Percentiles rank a stretch among this genome's conserved stretches.
phyloP scores from a whole-genome alignment of 2,888 invertebrate genomes.

The Watsonalla binaria region DNA sequence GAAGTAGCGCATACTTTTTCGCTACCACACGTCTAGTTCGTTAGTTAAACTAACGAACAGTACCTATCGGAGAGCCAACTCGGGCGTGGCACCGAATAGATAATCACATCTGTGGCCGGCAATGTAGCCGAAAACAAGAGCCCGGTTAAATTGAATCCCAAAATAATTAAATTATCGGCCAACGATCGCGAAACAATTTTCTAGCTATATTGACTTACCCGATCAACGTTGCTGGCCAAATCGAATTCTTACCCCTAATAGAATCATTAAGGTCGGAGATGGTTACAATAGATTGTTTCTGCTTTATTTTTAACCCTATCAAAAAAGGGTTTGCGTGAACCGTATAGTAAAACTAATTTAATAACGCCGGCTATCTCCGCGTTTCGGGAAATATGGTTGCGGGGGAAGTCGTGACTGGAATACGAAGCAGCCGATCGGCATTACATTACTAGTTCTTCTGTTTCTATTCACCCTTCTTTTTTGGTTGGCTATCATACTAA shows the following conservation, averaged over 20 bases:
- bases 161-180: conserved; percentile 59
- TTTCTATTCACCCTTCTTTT: no score
- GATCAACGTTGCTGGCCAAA: conserved; percentile 34
- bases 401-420: not conserved
- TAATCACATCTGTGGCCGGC: conserved; percentile 31
- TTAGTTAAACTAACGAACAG: not conserved
- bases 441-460: no score
- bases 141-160: conserved; percentile 36
- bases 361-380: conserved; percentile 9
- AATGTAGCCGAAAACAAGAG: conserved; percentile 33
- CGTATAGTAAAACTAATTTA: conserved; percentile 15
- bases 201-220: conserved; percentile 49
- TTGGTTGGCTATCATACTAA: no score
- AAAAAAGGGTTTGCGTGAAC: conserved; percentile 16
- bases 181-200: conserved; percentile 60
- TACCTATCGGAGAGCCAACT: conserved; percentile 14
- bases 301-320: conserved; percentile 19
- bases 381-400: not conserved
- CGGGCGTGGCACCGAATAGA: conserved; percentile 13
- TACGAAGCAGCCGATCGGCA: not conserved
- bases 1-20: no score
- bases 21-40: not conserved
- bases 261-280: conserved; percentile 36
- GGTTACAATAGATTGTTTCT: conserved; percentile 19
- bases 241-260: conserved; percentile 45